phyloP scores from a whole-genome alignment of 2,797 vertebrate species.

The Hybognathus amarus region DNA sequence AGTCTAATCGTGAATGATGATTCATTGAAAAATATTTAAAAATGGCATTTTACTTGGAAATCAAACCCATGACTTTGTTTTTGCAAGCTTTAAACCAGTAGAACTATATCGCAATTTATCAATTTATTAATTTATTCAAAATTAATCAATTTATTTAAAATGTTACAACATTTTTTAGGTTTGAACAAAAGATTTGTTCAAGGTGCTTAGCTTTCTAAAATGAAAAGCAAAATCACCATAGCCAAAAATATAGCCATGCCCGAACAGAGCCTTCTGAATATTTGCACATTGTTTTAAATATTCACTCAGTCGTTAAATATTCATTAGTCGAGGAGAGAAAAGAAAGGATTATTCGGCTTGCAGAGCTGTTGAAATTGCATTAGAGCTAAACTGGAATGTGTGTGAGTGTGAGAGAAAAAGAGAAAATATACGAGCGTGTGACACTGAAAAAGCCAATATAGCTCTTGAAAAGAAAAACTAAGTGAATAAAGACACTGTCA shows the following conservation, averaged over 20 bases:
- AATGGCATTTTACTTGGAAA: not conserved
- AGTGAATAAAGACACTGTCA: not conserved
- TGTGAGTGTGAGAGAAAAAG: not conserved
- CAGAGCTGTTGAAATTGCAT: conserved; percentile 35
- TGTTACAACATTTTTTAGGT: not conserved
- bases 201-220: not conserved
- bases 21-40: not conserved
- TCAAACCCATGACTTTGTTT: not conserved
- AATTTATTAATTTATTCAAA: no score
- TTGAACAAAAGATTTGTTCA: not conserved
- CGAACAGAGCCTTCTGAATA: conserved; percentile 25
- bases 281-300: conserved; percentile 41
- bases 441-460: not conserved
- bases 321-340: conserved; percentile 28
- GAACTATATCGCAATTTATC: no score
- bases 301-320: conserved; percentile 35
- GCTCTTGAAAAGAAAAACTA: not conserved
- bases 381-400: conserved; percentile 25
- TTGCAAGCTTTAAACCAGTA: not conserved
- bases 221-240: not conserved
- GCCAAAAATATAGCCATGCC: not conserved
- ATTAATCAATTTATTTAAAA: not conserved
- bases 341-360: conserved; percentile 47
- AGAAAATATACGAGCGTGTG: not conserved
- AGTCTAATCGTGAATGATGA: not conserved